phyloP scores from a whole-genome alignment of 2,797 vertebrate species.

The Tachyglossus aculeatus region DNA sequence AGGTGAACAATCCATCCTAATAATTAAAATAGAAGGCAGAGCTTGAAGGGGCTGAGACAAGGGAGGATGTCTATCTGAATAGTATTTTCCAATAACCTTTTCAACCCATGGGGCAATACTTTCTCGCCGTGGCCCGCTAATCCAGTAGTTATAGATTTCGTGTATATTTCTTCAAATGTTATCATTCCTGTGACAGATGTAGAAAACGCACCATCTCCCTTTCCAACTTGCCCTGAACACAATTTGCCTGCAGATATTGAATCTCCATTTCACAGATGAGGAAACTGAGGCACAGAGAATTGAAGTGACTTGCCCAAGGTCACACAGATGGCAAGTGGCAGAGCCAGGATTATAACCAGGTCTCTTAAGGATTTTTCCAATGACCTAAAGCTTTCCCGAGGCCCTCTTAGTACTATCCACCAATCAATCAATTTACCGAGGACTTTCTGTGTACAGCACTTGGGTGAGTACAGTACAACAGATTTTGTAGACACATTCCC shows the following conservation, averaged over 20 bases:
- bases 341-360: too few relatives aligned
- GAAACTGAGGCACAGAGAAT: too few relatives aligned
- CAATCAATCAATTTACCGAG: too few relatives aligned
- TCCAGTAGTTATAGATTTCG: neutral
- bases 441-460: too few relatives aligned
- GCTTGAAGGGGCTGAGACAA: neutral
- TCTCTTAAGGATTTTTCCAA: constrained; percentile 21
- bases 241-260: neutral
- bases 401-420: too few relatives aligned
- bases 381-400: neutral
- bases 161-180: neutral
- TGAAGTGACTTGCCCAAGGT: too few relatives aligned
- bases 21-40: neutral
- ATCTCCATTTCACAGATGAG: too few relatives aligned
- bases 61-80: neutral
- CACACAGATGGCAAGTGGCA: too few relatives aligned
- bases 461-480: too few relatives aligned
- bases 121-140: neutral
- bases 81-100: neutral
- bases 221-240: neutral
- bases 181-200: neutral
- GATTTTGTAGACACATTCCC: too few relatives aligned
- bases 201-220: neutral
- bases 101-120: neutral
- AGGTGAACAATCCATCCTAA: neutral